Evolutionary conservation across 2,113 vertebrate species (phyloP).

Genomic region (Terrapene triunguis): DNA sequence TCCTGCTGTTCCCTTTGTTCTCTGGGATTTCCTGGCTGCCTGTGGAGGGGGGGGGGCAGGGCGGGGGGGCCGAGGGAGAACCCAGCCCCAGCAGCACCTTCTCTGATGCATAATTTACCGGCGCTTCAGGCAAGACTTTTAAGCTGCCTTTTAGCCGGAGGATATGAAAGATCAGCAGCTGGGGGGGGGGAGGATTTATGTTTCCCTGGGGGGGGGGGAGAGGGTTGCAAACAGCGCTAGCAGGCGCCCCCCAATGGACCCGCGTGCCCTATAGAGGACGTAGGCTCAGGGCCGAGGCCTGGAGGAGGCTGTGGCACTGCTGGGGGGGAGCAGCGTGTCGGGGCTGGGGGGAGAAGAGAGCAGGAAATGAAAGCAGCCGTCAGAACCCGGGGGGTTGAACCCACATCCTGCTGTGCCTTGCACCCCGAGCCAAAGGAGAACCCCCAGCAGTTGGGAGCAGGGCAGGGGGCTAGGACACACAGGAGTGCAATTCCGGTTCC

Average conservation of each 20-base stretch:
- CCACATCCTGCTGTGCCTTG: too few species aligned
- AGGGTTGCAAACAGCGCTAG: neutral
- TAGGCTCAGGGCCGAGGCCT: neutral
- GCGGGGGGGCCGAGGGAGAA: neutral
- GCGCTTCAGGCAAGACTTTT: slow-evolving; percentile 59
- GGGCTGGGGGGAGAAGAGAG: neutral
- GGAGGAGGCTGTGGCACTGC: neutral
- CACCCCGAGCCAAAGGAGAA: too few species aligned
- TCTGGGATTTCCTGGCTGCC: neutral
- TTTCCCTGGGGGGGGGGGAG: too few species aligned
- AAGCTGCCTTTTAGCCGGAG: slow-evolving; percentile 59
- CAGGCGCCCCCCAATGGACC: neutral
- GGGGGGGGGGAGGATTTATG: neutral
- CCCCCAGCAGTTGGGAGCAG: neutral
- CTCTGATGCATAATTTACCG: slow-evolving; percentile 63
- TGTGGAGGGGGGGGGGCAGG: neutral
- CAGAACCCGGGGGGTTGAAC: neutral
- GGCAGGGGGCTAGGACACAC: neutral
- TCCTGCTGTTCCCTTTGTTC: neutral
- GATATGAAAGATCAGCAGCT: slow-evolving; percentile 45
- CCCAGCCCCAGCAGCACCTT: neutral
- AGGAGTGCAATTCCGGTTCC: neutral
- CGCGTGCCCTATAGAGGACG: neutral
- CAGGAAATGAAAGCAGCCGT: neutral
- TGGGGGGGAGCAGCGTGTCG: neutral